Percentiles rank a stretch among this genome's conserved stretches.
Evolutionary conservation across 2,113 vertebrate genomes (phyloP).

Genomic region (Chaetops frenatus): DNA sequence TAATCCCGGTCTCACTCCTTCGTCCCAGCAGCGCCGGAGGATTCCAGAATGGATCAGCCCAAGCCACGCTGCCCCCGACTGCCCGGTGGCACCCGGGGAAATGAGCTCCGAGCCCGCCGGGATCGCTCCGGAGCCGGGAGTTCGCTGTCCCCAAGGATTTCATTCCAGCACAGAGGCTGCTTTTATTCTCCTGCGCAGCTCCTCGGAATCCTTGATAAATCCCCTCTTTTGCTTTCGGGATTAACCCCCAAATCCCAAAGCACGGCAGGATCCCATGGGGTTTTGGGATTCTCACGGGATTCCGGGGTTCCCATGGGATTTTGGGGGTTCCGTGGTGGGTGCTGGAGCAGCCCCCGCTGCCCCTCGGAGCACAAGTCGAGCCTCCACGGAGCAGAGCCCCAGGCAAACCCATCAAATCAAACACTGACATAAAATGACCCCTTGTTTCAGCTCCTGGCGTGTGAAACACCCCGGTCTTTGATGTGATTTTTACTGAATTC

Average conservation of each 20-base stretch:
- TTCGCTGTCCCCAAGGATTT: background rate
- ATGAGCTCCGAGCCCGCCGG: background rate
- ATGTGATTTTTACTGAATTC: background rate
- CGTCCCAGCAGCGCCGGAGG: background rate
- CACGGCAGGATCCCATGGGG: fast-evolving
- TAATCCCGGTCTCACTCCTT: background rate
- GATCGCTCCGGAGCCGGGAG: background rate
- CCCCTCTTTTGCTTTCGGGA: background rate
- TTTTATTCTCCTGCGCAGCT: background rate
- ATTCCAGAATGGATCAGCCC: background rate
- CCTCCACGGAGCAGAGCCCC: background rate
- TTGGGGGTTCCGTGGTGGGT: background rate
- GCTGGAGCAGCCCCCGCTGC: background rate
- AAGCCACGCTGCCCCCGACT: background rate
- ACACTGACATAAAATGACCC: background rate
- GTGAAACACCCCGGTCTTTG: fast-evolving
- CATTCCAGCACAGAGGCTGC: background rate
- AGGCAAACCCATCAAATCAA: background rate
- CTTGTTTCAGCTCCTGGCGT: background rate
- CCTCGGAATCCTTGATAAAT: background rate
- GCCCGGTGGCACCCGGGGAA: fast-evolving
- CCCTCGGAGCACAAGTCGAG: background rate
- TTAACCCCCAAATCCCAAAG: background rate
- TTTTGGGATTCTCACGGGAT: fast-evolving
- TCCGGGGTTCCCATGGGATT: fast-evolving